Base-by-base conservation (phyloP, 1,140 invertebrate genomes). In the Nilaparvata lugens region DNA sequence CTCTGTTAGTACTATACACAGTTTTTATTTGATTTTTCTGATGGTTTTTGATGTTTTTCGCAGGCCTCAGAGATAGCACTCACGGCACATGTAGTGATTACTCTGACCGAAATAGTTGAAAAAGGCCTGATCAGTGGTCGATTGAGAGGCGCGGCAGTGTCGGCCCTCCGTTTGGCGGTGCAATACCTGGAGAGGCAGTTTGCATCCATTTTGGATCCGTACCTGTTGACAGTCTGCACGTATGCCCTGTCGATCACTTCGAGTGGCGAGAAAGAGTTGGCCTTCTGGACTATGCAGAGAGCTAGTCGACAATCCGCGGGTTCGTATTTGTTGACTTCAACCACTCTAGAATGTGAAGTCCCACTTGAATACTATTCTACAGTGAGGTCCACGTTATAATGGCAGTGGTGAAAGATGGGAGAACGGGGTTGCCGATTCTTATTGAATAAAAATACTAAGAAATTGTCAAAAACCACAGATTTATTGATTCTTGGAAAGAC, bases 81-180 rank as follows among this genome's bases (percentile, higher is more conserved):
- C 21, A 81, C 79, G 4, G 78, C 79, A 2, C 78, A 80, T 61
- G 75, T 81, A 13, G 65, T 79, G 0, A 76, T 80, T 42, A 71
- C 77, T 4, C 67, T 81, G 6, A 62, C 66, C 25, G 66, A 75
- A 58, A 61, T 56, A 24, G 31, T 62, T 16, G 16, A 56, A 18
- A 31, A 35, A 18, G 40, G 51, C n/a, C 21, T 65, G n/a, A 21
- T 64, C 2, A 59, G 62, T 43, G 64, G 66, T 18, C 35, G 43
- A 13, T 21, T 62, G 13, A 62, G 58, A 55, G 43, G 52, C 19
- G 9, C 23, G 6, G 58, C 58, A 9, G 19, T 58, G 4, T 28
- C 51, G 23, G 60, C 62, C 4, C 59, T 58, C 18, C n/a, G 35
- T n/a, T 54, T 42, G 21, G 65, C 60, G 6, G 16, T 59, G 9